phyloP scores from a whole-genome alignment of 1,140 invertebrate genomes.

The Drosophila kohkoa region DNA sequence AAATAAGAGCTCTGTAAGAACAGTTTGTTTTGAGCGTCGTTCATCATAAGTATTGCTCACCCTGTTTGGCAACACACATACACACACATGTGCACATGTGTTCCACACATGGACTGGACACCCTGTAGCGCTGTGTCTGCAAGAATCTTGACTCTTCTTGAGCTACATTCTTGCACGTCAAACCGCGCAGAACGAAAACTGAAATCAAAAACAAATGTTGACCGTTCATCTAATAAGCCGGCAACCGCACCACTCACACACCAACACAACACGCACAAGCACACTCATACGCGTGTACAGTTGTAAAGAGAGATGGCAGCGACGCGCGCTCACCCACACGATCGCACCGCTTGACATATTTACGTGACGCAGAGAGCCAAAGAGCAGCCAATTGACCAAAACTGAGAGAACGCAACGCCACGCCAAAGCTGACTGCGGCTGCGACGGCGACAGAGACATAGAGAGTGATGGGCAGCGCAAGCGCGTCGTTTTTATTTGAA shows the following conservation, averaged over 20 bases:
- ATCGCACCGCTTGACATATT: conserved; percentile 64
- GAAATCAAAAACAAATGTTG: conserved; percentile 65
- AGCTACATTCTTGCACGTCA: conserved; percentile 64
- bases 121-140: conserved; percentile 47
- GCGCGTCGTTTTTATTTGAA: conserved; percentile 69
- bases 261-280: conserved; percentile 1
- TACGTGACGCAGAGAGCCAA: conserved; percentile 57
- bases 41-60: conserved; percentile 17
- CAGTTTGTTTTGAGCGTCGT: conserved; percentile 16
- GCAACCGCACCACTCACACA: conserved; percentile 38
- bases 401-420: conserved; percentile 30
- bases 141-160: conserved; percentile 29
- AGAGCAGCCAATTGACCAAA: conserved; percentile 47
- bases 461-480: conserved; percentile 36
- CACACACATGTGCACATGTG: conserved; percentile 22
- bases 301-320: conserved; percentile 20
- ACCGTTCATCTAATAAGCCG: conserved; percentile 61
- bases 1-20: conserved; percentile 38
- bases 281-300: neutral
- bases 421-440: conserved; percentile 3
- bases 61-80: conserved; percentile 37
- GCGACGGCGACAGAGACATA: conserved; percentile 12
- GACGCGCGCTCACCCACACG: conserved; percentile 56
- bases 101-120: conserved; percentile 47
- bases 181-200: conserved; percentile 47